Evolutionary conservation across 2,113 vertebrate species (phyloP).

Genomic region (Lonchura striata): DNA sequence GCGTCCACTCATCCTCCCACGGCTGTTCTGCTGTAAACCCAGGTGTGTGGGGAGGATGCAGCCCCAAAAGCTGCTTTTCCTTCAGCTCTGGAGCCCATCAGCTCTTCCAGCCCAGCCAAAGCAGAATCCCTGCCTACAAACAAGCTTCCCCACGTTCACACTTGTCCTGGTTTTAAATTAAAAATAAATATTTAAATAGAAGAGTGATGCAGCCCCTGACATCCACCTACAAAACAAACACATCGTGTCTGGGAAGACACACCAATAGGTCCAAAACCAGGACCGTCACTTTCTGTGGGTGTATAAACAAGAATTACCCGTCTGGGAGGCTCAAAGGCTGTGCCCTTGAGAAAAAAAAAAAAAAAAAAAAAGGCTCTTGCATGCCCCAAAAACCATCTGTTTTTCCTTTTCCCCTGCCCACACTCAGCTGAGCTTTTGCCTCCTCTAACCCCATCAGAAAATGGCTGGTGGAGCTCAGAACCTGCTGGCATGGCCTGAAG

Average conservation of each 20-base stretch:
- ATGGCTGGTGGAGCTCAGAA: neutral
- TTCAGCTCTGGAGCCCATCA: neutral
- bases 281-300: neutral
- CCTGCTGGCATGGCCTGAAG: neutral
- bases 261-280: neutral
- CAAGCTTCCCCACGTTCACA: neutral
- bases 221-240: constrained; percentile 20
- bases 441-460: neutral
- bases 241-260: neutral
- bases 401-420: neutral
- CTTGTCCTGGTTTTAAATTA: neutral
- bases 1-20: fast-evolving
- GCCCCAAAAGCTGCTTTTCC: fast-evolving
- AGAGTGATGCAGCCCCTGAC: neutral
- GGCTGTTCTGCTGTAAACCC: neutral
- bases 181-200: neutral
- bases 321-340: constrained; percentile 32
- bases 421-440: neutral
- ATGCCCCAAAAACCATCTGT: neutral
- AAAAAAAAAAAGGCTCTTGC: neutral
- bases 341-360: constrained; percentile 9
- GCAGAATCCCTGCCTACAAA: neutral
- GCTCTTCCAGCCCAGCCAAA: neutral
- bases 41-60: neutral
- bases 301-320: constrained; percentile 39